Conservation (phyloP, 1,140 invertebrate species). For the Psilanteris sp. region DNA sequence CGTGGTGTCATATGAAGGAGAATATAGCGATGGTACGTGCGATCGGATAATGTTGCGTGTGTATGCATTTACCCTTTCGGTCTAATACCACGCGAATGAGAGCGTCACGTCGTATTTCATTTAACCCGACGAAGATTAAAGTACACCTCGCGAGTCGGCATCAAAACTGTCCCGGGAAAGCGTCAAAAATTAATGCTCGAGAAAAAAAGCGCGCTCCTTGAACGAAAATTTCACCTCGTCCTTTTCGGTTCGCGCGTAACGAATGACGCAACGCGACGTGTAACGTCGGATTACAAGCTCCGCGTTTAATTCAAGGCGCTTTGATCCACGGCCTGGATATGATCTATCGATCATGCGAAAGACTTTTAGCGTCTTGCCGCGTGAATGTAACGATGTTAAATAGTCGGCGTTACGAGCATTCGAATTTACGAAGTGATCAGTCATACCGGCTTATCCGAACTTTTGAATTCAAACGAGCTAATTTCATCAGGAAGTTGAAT, state of each 20-base stretch:
- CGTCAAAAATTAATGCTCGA: neutral
- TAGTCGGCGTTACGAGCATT: slow-evolving; percentile 29
- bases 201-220: neutral
- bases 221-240: slow-evolving; percentile 7
- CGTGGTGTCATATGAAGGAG: slow-evolving; percentile 44
- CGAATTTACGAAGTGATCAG: slow-evolving; percentile 22
- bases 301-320: slow-evolving; percentile 18
- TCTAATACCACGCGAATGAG: slow-evolving; percentile 42
- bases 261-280: slow-evolving; percentile 7
- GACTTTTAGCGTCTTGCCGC: neutral
- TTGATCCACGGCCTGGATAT: slow-evolving; percentile 39
- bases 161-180: neutral
- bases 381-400: slow-evolving; percentile 19
- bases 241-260: slow-evolving; percentile 13
- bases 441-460: slow-evolving; percentile 22
- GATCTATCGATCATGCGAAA: slow-evolving; percentile 42
- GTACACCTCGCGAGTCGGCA: neutral
- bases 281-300: slow-evolving; percentile 8
- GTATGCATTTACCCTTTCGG: slow-evolving; percentile 34
- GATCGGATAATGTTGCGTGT: slow-evolving; percentile 57
- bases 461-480: slow-evolving; percentile 11
- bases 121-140: slow-evolving; percentile 6
- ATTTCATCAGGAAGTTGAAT: slow-evolving; percentile 1
- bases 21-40: slow-evolving; percentile 56
- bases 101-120: slow-evolving; percentile 29